A percentile compares a stretch with the other conserved stretches of the same genome.
Evolutionary conservation across 2,797 vertebrate species (phyloP).

Genomic region (Scolopax rusticola): DNA sequence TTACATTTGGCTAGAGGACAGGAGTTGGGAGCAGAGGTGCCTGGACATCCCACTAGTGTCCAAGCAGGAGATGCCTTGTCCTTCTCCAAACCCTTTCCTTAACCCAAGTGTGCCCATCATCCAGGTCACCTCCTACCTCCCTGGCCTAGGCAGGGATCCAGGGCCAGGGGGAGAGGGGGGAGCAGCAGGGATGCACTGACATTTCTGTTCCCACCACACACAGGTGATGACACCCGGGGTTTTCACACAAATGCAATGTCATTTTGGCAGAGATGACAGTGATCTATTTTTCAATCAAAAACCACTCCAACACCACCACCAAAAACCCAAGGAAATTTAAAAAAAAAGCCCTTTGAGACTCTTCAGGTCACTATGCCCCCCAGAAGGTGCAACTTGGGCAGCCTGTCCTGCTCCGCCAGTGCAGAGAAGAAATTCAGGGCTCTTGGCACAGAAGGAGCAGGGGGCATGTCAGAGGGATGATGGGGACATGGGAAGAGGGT

Average conservation of each 20-base stretch:
- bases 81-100: not conserved
- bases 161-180: too few species aligned
- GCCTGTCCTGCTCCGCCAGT: not conserved
- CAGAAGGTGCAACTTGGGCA: not conserved
- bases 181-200: not conserved
- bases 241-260: not conserved
- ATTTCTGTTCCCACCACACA: not conserved
- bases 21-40: not conserved
- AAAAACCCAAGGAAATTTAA: not conserved
- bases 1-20: not conserved
- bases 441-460: not conserved
- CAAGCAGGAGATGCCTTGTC: not conserved
- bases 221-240: not conserved
- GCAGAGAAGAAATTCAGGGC: not conserved
- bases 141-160: not conserved
- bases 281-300: not conserved
- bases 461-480: not conserved
- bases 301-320: too few species aligned
- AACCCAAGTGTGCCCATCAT: not conserved
- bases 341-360: not conserved
- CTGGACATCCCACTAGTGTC: not conserved
- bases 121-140: not conserved
- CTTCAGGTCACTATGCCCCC: not conserved
- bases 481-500: not conserved
- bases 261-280: not conserved